Percentiles rank a stretch among this genome's conserved stretches.
Evolutionary conservation across 1,140 invertebrate species (phyloP).

Genomic region (Drosophila bipectinata): DNA sequence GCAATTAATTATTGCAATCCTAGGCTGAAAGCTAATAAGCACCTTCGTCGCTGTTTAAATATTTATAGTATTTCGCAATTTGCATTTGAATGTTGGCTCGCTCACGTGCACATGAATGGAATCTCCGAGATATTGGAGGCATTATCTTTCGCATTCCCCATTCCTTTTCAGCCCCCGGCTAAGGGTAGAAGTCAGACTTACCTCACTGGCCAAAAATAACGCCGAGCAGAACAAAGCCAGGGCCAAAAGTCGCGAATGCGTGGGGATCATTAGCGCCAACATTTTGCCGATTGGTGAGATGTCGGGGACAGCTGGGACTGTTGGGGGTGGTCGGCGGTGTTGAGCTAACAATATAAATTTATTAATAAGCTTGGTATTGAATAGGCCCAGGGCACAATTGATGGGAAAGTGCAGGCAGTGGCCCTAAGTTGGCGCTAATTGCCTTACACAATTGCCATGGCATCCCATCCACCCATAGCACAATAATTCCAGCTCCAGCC

Average conservation of each 20-base stretch:
- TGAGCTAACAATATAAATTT: conserved; percentile 36
- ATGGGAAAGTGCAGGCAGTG: conserved; percentile 58
- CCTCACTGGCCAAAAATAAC: conserved; percentile 72
- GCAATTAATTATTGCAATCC: conserved; percentile 65
- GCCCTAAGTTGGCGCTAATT: conserved; percentile 59
- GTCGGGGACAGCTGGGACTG: conserved; percentile 19
- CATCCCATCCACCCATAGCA: conserved; percentile 22
- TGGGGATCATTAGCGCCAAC: conserved; percentile 38
- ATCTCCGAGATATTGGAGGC: conserved; percentile 14
- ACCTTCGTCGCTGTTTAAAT: conserved; percentile 46
- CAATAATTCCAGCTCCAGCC: conserved; percentile 17
- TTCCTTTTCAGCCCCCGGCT: conserved; percentile 21
- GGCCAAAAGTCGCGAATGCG: conserved; percentile 53
- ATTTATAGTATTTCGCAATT: conserved; percentile 63
- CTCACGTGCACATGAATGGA: conserved; percentile 49
- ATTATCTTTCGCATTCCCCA: conserved; percentile 29
- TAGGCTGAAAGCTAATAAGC: conserved; percentile 49
- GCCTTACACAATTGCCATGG: conserved; percentile 45
- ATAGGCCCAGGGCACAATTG: conserved; percentile 31
- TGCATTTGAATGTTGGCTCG: conserved; percentile 65
- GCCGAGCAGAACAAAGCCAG: conserved; percentile 64
- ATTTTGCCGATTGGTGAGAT: conserved; percentile 39
- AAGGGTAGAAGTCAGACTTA: conserved; percentile 54
- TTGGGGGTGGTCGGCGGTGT: conserved; percentile 2
- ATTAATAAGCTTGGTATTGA: conserved; percentile 42